Evolutionary conservation across 2,888 invertebrate genomes (phyloP).

Genomic region (Syrista parreyssii): DNA sequence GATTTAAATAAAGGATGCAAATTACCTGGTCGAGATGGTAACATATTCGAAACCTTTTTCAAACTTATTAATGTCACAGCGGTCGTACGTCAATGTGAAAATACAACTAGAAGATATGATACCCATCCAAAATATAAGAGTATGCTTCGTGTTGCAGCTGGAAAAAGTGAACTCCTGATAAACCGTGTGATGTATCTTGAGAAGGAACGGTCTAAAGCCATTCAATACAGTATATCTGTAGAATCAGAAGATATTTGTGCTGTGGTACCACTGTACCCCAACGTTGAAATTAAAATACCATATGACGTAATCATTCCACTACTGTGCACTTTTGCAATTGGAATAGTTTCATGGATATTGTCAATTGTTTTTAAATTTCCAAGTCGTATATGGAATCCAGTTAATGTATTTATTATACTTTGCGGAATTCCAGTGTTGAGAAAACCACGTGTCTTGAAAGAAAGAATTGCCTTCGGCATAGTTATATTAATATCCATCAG

Average conservation of each 20-base stretch:
- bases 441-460: constrained; percentile 9
- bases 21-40: constrained; percentile 5
- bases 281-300: neutral
- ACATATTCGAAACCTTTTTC: neutral
- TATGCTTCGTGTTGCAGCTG: no score
- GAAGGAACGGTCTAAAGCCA: constrained; percentile 1
- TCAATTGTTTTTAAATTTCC: constrained; percentile 19
- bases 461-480: constrained; percentile 26
- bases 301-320: neutral
- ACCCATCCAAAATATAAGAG: no score
- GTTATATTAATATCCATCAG: neutral
- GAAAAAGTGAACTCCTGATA: no score
- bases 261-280: constrained; percentile 24
- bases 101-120: neutral
- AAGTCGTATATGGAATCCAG: constrained; percentile 19
- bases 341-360: constrained; percentile 13
- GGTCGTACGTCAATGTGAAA: constrained; percentile 33
- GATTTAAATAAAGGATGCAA: no score
- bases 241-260: constrained; percentile 22
- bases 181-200: constrained; percentile 12
- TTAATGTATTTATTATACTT: constrained; percentile 20
- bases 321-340: constrained; percentile 13
- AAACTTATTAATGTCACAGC: neutral
- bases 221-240: constrained; percentile 16
- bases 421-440: constrained; percentile 18